Evolutionary conservation across 2,113 vertebrate species (phyloP).

Genomic region (Oreotrochilus melanogaster): DNA sequence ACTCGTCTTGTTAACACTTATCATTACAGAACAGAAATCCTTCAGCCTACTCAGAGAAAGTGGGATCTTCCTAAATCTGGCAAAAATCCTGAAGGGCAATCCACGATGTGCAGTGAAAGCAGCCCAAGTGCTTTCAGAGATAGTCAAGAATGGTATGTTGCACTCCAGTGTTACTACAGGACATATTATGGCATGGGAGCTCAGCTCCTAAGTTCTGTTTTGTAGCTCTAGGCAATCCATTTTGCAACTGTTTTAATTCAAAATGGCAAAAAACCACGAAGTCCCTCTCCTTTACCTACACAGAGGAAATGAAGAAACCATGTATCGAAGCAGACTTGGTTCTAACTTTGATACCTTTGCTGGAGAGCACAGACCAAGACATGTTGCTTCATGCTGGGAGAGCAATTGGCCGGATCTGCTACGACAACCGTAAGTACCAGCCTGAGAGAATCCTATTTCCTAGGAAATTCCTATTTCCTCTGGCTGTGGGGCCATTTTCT

Average conservation of each 20-base stretch:
- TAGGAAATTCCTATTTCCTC: background rate
- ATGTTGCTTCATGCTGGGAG: conserved; percentile 86
- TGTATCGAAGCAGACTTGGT: conserved; percentile 87
- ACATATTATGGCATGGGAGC: background rate
- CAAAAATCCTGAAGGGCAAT: conserved; percentile 76
- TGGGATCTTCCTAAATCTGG: conserved; percentile 79
- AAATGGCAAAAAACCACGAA: background rate
- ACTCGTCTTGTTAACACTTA: background rate
- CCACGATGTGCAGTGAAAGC: conserved; percentile 78
- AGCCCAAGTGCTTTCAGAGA: conserved; percentile 85
- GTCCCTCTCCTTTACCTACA: background rate
- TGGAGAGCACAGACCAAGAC: conserved; percentile 84
- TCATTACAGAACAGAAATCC: conserved; percentile 79
- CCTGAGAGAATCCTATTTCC: background rate
- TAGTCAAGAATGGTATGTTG: conserved; percentile 85
- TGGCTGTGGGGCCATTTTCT: background rate
- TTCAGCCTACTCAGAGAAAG: conserved; percentile 75
- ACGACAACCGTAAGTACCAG: conserved; percentile 83
- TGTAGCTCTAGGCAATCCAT: background rate
- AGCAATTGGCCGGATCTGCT: conserved; percentile 90
- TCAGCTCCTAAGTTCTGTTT: background rate
- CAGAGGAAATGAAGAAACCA: conserved; percentile 82
- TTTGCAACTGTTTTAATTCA: background rate
- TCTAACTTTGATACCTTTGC: conserved; percentile 80
- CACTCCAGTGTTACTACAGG: background rate